Evolutionary conservation across 2,888 invertebrate species (phyloP).

Genomic region (Chaitophorus viminalis): DNA sequence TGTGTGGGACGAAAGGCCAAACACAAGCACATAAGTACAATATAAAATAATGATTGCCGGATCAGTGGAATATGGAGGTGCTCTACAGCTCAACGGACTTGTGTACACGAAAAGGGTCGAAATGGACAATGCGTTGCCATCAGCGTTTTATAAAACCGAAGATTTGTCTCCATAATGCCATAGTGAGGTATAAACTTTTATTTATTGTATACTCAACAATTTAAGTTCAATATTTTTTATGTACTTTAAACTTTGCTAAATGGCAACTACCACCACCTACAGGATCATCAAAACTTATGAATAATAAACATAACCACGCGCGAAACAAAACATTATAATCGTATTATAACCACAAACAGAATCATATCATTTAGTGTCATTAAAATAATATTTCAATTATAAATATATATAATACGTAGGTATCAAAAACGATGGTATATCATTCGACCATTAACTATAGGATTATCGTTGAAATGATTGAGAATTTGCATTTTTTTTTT

Average conservation of each 20-base stretch:
- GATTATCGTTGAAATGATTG: slow-evolving; percentile 2
- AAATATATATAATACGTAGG: not conserved
- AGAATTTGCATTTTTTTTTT: not conserved
- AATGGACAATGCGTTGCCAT: slow-evolving; percentile 41
- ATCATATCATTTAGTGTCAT: slow-evolving; percentile 1
- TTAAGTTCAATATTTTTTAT: slow-evolving; percentile 32
- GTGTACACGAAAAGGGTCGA: slow-evolving; percentile 16
- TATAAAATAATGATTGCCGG: slow-evolving; percentile 16
- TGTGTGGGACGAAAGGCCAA: slow-evolving; percentile 11
- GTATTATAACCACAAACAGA: slow-evolving; percentile 20
- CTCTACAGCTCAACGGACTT: slow-evolving; percentile 32
- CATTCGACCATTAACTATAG: not conserved
- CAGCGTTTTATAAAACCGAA: slow-evolving; percentile 17
- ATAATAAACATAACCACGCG: not conserved
- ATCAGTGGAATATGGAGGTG: not conserved
- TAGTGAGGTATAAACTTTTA: slow-evolving; percentile 7
- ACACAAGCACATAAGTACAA: not conserved
- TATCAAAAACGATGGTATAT: not conserved
- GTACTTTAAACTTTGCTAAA: slow-evolving; percentile 20
- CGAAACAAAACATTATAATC: not conserved
- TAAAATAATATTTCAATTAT: slow-evolving; percentile 17
- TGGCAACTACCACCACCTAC: not conserved
- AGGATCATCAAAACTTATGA: not conserved
- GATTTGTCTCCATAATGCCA: slow-evolving; percentile 29
- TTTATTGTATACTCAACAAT: not conserved